Evolutionary conservation across 2,888 invertebrate genomes (phyloP), one percentile per base, ranked within the genome.

Genomic region (Synergus laeviventris): DNA sequence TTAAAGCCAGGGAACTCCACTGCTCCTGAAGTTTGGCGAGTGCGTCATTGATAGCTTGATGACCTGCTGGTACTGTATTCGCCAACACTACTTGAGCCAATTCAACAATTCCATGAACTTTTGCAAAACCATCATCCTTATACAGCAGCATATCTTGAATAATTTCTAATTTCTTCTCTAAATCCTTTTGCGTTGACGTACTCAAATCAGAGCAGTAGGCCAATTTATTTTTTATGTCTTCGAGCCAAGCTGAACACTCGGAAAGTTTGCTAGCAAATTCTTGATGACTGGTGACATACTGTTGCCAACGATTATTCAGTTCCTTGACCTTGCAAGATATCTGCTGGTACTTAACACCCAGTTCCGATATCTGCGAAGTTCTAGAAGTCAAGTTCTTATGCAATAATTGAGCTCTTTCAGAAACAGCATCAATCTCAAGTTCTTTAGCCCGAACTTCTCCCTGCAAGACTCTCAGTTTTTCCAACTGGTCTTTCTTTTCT

Each of bases 341-440:
- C 85, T 96, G 96, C 89, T 98, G 97, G 88, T 98, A 98, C 91
- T 97, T 97, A 2, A 96, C 94, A 12, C 97, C 96, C n/a, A 98
- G 91, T 91, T 98, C 98, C 0, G 97, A 96, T 66, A 97, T 95
- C 88, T 97, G 96, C 1, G 97, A 95, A 60, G 94, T 94, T 66
- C 97, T 94, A 4, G 95, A 94, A 75, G 95, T 94, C 18, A 95
- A 91, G 0, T 94, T 93, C 82, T 96, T 96, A 80, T 96, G 94
- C 14, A 97, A 91, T 81, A 95, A 94, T 88, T 98, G 98, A 0
- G 97, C 97, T 83, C 96, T 95, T 90, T 98, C 98, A 31, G 97
- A 97, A 0, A 98, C 96, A 74, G 96, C 95, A 86, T 98, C 98
- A 77, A 98, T 97, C 92, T 98, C 98, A 14, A 97, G 91, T 91